Percentiles rank a stretch among this genome's conserved stretches.
Evolutionary conservation across 1,140 invertebrate genomes (phyloP).

Genomic region (Dinothrombium tinctorium): DNA sequence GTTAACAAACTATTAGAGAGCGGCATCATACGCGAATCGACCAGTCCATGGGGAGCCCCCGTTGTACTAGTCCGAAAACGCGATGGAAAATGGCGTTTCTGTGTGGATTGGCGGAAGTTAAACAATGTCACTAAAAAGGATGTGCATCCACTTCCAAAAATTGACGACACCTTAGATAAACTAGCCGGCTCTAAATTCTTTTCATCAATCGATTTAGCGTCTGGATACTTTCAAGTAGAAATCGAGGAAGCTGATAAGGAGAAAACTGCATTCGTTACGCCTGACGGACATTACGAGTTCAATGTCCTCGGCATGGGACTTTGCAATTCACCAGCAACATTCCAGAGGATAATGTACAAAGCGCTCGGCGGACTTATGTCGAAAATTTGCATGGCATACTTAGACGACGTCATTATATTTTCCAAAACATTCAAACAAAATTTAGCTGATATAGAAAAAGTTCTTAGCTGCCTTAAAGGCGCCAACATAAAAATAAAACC

Average conservation of each 20-base stretch:
- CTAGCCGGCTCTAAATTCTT: constrained; percentile 19
- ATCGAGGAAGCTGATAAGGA: constrained; percentile 18
- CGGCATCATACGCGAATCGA: constrained; percentile 25
- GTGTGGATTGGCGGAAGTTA: constrained; percentile 26
- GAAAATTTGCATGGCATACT: neutral
- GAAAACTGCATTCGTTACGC: constrained; percentile 18
- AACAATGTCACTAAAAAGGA: constrained; percentile 20
- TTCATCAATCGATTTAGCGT: constrained; percentile 22
- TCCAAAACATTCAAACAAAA: constrained; percentile 13
- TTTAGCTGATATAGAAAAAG: constrained; percentile 9
- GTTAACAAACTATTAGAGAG: constrained; percentile 14
- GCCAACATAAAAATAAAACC: constrained; percentile 14
- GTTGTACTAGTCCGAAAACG: constrained; percentile 28
- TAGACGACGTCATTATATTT: constrained; percentile 17
- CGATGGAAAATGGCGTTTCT: constrained; percentile 23
- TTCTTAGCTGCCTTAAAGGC: constrained; percentile 10
- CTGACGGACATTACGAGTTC: constrained; percentile 7
- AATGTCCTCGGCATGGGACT: constrained; percentile 8
- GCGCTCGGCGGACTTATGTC: constrained; percentile 17
- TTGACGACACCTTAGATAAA: constrained; percentile 20
- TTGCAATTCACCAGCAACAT: constrained; percentile 14
- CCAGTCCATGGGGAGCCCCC: constrained; percentile 23
- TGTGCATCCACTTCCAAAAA: constrained; percentile 20
- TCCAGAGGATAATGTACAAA: constrained; percentile 15
- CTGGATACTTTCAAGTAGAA: constrained; percentile 25